phyloP scores from a whole-genome alignment of 2,113 vertebrate genomes.

The Pantherophis guttatus region DNA sequence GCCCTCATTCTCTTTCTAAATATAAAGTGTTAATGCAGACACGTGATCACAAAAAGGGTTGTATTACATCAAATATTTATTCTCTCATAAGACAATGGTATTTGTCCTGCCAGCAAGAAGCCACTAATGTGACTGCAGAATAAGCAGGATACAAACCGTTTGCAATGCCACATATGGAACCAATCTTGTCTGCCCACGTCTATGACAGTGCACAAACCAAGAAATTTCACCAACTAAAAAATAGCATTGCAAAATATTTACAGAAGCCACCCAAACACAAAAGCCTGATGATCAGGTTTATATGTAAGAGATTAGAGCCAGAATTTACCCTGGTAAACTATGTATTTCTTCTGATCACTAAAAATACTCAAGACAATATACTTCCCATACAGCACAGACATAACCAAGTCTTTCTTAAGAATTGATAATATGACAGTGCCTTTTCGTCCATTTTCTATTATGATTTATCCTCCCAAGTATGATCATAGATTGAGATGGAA shows the following conservation, averaged over 20 bases:
- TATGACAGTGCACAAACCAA: conserved; percentile 45
- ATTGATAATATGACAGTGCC: neutral
- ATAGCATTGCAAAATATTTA: conserved; percentile 66
- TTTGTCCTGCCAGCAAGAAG: conserved; percentile 37
- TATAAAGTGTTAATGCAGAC: neutral
- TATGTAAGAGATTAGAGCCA: conserved; percentile 40
- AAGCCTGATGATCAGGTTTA: conserved; percentile 39
- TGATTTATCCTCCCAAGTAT: neutral
- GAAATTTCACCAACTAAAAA: conserved; percentile 61
- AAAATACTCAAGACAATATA: conserved; percentile 41
- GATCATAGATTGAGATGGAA: conserved; percentile 40
- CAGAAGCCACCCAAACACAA: conserved; percentile 51
- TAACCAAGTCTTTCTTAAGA: neutral
- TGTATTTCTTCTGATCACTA: conserved; percentile 33
- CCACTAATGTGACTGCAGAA: conserved; percentile 33
- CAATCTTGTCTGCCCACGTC: conserved; percentile 49
- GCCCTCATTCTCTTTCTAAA: neutral
- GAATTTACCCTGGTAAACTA: conserved; percentile 17
- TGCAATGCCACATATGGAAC: conserved; percentile 45
- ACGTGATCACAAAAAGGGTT: neutral
- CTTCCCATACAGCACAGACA: conserved; percentile 11
- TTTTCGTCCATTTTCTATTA: conserved; percentile 9
- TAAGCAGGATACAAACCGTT: conserved; percentile 43
- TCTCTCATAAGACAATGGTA: conserved; percentile 59
- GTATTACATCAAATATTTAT: conserved; percentile 66